Conservation (phyloP, 2,888 invertebrate genomes). For the Lacanobia wlatinum region DNA sequence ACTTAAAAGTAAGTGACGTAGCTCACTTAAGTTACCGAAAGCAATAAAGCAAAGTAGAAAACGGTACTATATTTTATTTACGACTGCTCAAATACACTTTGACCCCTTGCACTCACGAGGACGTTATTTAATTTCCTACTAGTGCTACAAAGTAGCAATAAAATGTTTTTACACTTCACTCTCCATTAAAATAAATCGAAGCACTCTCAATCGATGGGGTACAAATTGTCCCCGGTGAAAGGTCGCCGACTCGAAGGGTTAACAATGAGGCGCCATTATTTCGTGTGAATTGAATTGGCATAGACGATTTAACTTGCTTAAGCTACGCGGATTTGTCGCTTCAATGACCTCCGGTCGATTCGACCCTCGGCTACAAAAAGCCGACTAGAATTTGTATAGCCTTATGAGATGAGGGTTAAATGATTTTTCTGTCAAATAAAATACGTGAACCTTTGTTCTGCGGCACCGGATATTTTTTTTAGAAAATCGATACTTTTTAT, state of each 20-base stretch:
- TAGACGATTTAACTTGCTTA: slow-evolving; percentile 82
- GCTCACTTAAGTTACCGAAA: background rate
- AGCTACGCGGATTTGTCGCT: slow-evolving; percentile 75
- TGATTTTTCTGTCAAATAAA: slow-evolving; percentile 71
- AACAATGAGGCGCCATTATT: slow-evolving; percentile 79
- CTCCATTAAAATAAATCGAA: slow-evolving; percentile 67
- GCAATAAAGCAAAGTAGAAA: slow-evolving; percentile 28
- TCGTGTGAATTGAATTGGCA: slow-evolving; percentile 80
- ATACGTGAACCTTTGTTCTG: slow-evolving; percentile 60
- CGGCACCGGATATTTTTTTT: slow-evolving; percentile 25
- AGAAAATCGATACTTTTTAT: slow-evolving; percentile 26
- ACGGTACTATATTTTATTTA: slow-evolving; percentile 30
- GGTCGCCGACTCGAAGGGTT: slow-evolving; percentile 70
- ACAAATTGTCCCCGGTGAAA: slow-evolving; percentile 67
- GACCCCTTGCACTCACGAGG: slow-evolving; percentile 28
- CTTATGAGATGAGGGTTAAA: slow-evolving; percentile 67
- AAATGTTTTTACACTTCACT: slow-evolving; percentile 62
- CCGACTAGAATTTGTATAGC: slow-evolving; percentile 71
- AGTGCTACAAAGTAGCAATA: slow-evolving; percentile 43
- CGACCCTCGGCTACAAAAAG: slow-evolving; percentile 70
- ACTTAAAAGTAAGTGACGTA: background rate
- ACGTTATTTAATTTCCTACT: slow-evolving; percentile 47
- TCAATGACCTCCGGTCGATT: slow-evolving; percentile 67
- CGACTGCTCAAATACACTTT: slow-evolving; percentile 37
- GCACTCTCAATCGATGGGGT: slow-evolving; percentile 65